Percentiles rank a stretch among this genome's conserved stretches.
phyloP scores from a whole-genome alignment of 2,113 vertebrate genomes.

The Meriones unguiculatus region DNA sequence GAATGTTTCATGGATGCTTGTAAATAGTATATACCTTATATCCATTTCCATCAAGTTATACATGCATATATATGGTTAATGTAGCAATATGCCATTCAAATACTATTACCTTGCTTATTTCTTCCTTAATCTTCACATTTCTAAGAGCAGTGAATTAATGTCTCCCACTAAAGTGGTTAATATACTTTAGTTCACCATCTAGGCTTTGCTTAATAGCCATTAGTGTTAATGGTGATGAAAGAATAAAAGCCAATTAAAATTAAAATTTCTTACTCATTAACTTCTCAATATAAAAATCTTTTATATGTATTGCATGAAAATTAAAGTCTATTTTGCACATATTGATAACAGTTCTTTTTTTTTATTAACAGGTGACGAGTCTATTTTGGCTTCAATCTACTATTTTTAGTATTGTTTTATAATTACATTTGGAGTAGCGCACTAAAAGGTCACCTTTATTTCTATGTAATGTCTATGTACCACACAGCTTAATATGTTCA shows the following conservation, averaged over 20 bases:
- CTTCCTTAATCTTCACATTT: neutral
- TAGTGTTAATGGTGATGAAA: neutral
- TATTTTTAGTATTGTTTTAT: neutral
- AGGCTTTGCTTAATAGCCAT: neutral
- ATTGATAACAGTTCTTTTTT: neutral
- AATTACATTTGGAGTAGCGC: neutral
- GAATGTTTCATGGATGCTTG: neutral
- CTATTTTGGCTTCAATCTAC: slow-evolving; percentile 10
- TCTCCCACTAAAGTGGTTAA: neutral
- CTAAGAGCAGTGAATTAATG: neutral
- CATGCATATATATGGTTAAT: neutral
- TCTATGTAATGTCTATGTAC: neutral
- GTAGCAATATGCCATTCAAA: neutral
- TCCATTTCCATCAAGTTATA: neutral
- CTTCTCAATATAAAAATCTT: neutral
- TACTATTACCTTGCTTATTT: neutral
- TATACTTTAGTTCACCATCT: slow-evolving; percentile 8
- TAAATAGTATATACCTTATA: neutral
- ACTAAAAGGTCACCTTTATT: neutral
- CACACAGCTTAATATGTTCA: neutral
- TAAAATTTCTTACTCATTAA: slow-evolving; percentile 31
- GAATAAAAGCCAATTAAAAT: slow-evolving; percentile 13
- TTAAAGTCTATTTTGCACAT: neutral
- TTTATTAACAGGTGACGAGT: neutral
- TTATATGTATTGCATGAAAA: neutral